A percentile compares a stretch with the other conserved stretches of the same genome.
Evolutionary conservation across 2,888 invertebrate genomes (phyloP).

Genomic region (Aleiodes leptofemur): DNA sequence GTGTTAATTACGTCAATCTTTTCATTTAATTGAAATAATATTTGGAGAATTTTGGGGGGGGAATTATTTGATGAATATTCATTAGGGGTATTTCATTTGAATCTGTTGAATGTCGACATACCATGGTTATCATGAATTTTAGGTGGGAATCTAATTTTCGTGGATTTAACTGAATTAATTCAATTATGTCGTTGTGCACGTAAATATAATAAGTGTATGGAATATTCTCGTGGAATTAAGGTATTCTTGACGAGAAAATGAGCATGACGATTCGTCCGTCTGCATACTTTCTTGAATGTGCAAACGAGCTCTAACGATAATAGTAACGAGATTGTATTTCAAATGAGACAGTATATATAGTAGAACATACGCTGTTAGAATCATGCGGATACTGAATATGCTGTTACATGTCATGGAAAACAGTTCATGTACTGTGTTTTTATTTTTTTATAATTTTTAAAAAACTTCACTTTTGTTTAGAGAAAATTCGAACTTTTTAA

Average conservation of each 20-base stretch:
- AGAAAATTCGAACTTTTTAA: too few relatives aligned
- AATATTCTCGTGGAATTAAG: conserved; percentile 7
- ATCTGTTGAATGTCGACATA: not conserved
- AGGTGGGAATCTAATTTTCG: not conserved
- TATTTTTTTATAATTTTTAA: too few relatives aligned
- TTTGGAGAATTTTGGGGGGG: not conserved
- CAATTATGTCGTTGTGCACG: not conserved
- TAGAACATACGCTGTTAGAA: not conserved
- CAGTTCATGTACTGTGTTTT: too few relatives aligned
- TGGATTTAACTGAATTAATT: not conserved
- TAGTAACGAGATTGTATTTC: conserved; percentile 51
- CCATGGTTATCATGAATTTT: not conserved
- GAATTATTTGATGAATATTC: conserved; percentile 10
- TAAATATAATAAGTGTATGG: not conserved
- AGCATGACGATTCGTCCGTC: conserved; percentile 8
- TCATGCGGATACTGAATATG: not conserved
- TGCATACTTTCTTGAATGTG: conserved; percentile 42
- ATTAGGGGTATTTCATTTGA: not conserved
- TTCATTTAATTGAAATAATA: conserved; percentile 1
- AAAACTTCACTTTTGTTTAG: too few relatives aligned
- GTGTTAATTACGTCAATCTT: not conserved
- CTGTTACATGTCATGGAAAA: not conserved
- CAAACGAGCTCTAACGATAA: conserved; percentile 57
- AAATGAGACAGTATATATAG: not conserved
- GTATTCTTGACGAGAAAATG: conserved; percentile 1